Evolutionary conservation across 92 coral and sea anemone species (phyloP).

Genomic region (Bergia puertoricense): DNA sequence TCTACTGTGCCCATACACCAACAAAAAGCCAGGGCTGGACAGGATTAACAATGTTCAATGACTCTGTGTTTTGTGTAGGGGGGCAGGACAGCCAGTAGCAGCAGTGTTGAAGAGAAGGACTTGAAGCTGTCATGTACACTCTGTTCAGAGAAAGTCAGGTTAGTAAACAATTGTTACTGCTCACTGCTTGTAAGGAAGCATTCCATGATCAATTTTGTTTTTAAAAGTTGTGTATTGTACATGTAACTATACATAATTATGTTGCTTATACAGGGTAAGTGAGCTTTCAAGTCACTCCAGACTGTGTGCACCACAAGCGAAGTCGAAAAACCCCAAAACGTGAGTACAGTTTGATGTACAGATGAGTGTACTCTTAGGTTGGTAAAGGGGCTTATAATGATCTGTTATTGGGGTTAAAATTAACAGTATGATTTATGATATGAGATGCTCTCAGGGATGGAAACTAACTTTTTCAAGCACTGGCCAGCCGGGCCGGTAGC

Average conservation of each 20-base stretch:
- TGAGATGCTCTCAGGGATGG: too few relatives aligned
- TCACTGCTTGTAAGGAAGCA: not conserved
- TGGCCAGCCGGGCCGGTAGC: too few relatives aligned
- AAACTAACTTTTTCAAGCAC: too few relatives aligned
- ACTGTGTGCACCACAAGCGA: constrained; percentile 85
- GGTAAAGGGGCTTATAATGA: too few relatives aligned
- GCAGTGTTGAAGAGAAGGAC: constrained; percentile 71
- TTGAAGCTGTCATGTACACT: constrained; percentile 91
- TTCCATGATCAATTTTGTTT: too few relatives aligned
- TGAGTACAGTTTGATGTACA: constrained; percentile 21
- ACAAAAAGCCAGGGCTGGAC: too few relatives aligned
- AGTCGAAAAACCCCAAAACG: constrained; percentile 67
- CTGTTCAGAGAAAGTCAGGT: constrained; percentile 94
- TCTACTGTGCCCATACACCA: too few relatives aligned
- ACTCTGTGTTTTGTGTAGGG: constrained; percentile 7
- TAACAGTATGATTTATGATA: too few relatives aligned
- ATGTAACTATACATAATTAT: not conserved
- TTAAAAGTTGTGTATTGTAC: not conserved
- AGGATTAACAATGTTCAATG: not conserved
- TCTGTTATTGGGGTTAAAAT: too few relatives aligned
- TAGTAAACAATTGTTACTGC: not conserved
- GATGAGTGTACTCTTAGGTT: too few relatives aligned
- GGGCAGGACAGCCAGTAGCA: constrained; percentile 52
- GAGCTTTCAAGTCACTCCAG: constrained; percentile 91
- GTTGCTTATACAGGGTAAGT: constrained; percentile 59